Conservation (phyloP, 2,888 invertebrate species). For the Lysandra coridon region DNA sequence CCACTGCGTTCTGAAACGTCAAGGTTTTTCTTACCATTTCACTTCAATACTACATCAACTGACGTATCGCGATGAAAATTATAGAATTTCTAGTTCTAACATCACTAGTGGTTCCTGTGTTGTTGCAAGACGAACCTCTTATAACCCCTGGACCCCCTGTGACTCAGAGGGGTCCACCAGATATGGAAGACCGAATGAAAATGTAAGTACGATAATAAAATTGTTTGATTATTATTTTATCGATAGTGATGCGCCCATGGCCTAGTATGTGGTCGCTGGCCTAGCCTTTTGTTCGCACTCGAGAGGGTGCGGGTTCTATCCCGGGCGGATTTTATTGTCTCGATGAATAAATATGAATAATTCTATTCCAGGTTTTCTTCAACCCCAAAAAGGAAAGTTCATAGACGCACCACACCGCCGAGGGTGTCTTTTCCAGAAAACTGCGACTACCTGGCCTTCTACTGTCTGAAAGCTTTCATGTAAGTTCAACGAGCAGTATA, state of each 20-base stretch:
- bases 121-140: neutral
- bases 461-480: constrained; percentile 48
- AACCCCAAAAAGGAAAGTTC: constrained; percentile 23
- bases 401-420: constrained; percentile 40
- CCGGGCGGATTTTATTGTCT: too few species aligned
- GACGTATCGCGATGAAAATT: neutral
- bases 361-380: neutral
- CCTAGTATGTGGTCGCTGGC: too few species aligned
- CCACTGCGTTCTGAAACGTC: too few species aligned
- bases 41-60: neutral
- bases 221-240: too few species aligned
- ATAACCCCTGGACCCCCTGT: neutral
- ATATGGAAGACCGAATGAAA: neutral
- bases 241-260: too few species aligned
- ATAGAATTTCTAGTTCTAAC: neutral
- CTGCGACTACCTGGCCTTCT: constrained; percentile 49
- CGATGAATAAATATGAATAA: neutral
- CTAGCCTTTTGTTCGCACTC: too few species aligned
- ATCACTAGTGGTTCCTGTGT: neutral
- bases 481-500: constrained; percentile 37
- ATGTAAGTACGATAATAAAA: neutral
- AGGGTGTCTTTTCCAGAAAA: constrained; percentile 42
- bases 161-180: neutral
- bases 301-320: too few species aligned
- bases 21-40: neutral